These are phyloP conservation scores for Cassiopea xamachana DNA, from an alignment of 30 jellyfish, hydroid and myxozoan species.

Conservation along the genomic window DNA sequence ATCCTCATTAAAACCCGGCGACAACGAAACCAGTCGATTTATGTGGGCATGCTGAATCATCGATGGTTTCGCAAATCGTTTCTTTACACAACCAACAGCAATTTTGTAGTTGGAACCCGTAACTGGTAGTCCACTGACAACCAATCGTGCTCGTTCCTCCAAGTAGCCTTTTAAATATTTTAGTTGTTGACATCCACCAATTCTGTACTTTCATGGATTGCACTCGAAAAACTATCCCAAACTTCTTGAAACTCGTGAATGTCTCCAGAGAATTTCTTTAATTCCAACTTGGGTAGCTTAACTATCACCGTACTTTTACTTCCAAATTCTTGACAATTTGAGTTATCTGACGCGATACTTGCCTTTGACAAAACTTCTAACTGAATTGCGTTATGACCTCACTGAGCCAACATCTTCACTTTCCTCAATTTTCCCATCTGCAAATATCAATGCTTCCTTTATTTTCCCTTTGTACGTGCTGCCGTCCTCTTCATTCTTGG, in stretches of 20 bases:
- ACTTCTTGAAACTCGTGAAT: not conserved
- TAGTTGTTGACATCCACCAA: not conserved
- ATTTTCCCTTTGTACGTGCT: not conserved
- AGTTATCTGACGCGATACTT: not conserved
- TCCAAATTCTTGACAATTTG: not conserved
- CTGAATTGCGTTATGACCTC: not conserved
- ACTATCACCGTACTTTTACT: not conserved
- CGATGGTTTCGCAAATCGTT: conserved; percentile 17
- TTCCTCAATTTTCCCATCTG: not conserved
- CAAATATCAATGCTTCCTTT: not conserved
- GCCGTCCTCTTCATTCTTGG: not conserved
- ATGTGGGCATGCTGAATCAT: conserved; percentile 32
- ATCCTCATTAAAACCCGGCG: conserved; percentile 3
- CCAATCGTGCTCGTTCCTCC: conserved; percentile 25
- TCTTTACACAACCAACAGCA: conserved; percentile 8
- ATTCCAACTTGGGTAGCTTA: not conserved
- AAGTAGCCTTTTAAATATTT: conserved; percentile 12
- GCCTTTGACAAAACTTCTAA: not conserved
- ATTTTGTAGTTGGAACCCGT: conserved; percentile 16
- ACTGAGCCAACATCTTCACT: not conserved
- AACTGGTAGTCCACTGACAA: conserved; percentile 7
- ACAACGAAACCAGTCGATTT: not conserved
- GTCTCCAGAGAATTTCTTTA: not conserved
- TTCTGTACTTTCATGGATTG: not conserved
- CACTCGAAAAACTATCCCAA: not conserved